Evolutionary conservation across 1,140 invertebrate genomes (phyloP).

Genomic region (Ganaspis sp.): DNA sequence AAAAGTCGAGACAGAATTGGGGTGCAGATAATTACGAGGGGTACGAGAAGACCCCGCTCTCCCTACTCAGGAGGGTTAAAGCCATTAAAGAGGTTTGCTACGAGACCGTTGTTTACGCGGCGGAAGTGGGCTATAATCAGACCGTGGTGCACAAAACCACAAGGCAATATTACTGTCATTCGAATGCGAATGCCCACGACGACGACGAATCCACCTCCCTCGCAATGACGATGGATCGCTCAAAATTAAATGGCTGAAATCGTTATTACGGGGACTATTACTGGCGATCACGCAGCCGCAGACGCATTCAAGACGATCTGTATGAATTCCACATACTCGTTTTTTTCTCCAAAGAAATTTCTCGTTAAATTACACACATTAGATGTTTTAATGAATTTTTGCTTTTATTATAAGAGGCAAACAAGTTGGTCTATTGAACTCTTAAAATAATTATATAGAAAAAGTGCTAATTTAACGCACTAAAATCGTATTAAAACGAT

Average conservation of each 20-base stretch:
- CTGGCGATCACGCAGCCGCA: slow-evolving; percentile 45
- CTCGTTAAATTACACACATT: too few relatives aligned
- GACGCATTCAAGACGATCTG: not conserved
- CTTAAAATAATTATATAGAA: too few relatives aligned
- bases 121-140: slow-evolving; percentile 73
- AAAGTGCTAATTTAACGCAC: too few relatives aligned
- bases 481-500: too few relatives aligned
- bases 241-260: slow-evolving; percentile 68
- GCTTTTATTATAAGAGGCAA: too few relatives aligned
- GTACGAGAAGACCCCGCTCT: slow-evolving; percentile 35
- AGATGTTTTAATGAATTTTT: too few relatives aligned
- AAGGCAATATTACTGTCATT: slow-evolving; percentile 74
- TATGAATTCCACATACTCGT: too few relatives aligned
- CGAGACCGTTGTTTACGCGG: slow-evolving; percentile 71
- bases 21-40: slow-evolving; percentile 46
- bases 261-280: slow-evolving; percentile 57
- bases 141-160: slow-evolving; percentile 68
- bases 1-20: slow-evolving; percentile 33
- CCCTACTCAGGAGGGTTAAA: slow-evolving; percentile 57
- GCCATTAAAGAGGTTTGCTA: slow-evolving; percentile 65
- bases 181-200: slow-evolving; percentile 51
- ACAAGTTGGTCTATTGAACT: too few relatives aligned
- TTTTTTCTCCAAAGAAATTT: too few relatives aligned
- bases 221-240: slow-evolving; percentile 47
- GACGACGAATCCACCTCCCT: slow-evolving; percentile 49